Percentiles rank a stretch among this genome's conserved stretches.
These are phyloP conservation scores for Drosophila vallismaia DNA, from an alignment of 2,888 invertebrate genomes.

Conservation along the genomic window DNA sequence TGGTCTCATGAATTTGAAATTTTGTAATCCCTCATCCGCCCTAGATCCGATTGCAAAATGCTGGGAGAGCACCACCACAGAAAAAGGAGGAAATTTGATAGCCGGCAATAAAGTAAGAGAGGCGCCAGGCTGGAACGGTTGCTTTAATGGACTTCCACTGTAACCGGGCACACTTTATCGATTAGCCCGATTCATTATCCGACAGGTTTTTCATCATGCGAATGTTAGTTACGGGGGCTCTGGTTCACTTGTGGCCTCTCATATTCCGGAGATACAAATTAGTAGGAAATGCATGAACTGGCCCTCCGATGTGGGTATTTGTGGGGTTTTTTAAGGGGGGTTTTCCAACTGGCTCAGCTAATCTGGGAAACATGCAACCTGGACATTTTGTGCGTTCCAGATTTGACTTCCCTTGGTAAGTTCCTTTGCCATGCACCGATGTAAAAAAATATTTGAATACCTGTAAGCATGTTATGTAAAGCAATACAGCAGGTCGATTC, in stretches of 20 bases:
- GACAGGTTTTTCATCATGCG: conserved; percentile 37
- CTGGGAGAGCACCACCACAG: conserved; percentile 8
- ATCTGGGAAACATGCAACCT: not conserved
- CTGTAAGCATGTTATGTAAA: no score
- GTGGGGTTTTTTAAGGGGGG: not conserved
- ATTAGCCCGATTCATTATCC: conserved; percentile 38
- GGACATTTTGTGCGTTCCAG: not conserved
- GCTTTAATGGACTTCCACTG: conserved; percentile 38
- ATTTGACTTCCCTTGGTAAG: not conserved
- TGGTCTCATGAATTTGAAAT: conserved; percentile 60
- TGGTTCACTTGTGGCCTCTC: conserved; percentile 10
- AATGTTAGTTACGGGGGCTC: conserved; percentile 17
- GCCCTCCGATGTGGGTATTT: conserved; percentile 5
- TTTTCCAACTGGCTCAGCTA: not conserved
- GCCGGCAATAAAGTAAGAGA: conserved; percentile 23
- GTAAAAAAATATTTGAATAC: no score
- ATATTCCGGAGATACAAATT: not conserved
- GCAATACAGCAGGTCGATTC: no score
- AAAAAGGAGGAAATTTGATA: conserved; percentile 37
- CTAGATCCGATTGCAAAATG: conserved; percentile 39
- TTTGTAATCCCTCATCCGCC: conserved; percentile 49
- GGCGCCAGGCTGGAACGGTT: conserved; percentile 44
- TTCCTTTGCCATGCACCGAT: no score
- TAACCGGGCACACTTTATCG: conserved; percentile 49
- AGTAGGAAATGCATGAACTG: conserved; percentile 1